Conservation (phyloP, 2,113 vertebrate species). For the Aphelocoma coerulescens region DNA sequence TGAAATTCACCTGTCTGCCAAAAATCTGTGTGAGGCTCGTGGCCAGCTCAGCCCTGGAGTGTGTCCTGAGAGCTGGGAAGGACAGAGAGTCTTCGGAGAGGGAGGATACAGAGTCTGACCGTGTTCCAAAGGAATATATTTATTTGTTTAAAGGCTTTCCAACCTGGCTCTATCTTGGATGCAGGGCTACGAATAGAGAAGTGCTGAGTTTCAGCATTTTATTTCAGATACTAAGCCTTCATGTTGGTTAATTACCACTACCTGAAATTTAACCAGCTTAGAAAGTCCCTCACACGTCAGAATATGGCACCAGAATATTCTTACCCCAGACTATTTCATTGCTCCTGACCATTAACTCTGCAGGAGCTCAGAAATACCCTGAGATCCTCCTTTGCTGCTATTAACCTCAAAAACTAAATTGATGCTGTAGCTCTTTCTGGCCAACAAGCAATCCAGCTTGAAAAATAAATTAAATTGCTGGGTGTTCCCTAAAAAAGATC, state of each 20-base stretch:
- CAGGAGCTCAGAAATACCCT: neutral
- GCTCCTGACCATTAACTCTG: slow-evolving; percentile 24
- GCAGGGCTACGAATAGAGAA: neutral
- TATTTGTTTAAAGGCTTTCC: neutral
- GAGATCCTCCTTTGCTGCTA: neutral
- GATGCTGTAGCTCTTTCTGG: neutral
- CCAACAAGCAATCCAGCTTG: neutral
- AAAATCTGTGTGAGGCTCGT: neutral
- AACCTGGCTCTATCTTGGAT: neutral
- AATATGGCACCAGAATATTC: neutral
- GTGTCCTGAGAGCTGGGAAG: neutral
- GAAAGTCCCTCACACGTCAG: neutral
- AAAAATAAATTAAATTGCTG: neutral
- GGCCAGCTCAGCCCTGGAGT: neutral
- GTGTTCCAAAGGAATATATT: neutral
- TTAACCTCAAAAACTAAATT: neutral
- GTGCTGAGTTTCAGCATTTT: neutral
- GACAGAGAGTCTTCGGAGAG: neutral
- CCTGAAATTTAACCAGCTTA: neutral
- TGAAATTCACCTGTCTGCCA: neutral
- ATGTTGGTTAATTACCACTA: neutral
- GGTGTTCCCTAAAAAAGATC: neutral
- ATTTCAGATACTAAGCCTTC: neutral
- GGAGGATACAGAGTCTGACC: neutral
- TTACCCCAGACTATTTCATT: neutral